phyloP scores from a whole-genome alignment of 1,140 invertebrate species.

The Drosophila nasuta region DNA sequence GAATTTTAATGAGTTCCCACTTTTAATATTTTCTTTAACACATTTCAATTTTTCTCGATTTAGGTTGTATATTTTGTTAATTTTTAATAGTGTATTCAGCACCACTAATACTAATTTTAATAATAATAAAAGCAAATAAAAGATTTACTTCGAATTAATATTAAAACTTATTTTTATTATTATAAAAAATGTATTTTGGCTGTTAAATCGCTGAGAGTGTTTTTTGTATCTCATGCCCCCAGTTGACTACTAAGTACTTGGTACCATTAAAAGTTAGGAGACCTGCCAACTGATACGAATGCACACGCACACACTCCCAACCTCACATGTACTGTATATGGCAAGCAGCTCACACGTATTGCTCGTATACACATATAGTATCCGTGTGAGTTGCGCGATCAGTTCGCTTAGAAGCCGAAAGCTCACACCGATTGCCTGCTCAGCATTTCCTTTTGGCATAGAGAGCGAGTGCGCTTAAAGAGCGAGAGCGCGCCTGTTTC shows the following conservation, averaged over 20 bases:
- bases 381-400: slow-evolving; percentile 53
- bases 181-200: background rate
- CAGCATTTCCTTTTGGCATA: slow-evolving; percentile 59
- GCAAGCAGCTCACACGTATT: slow-evolving; percentile 52
- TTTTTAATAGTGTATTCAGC: too few relatives aligned
- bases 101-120: too few relatives aligned
- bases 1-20: too few relatives aligned
- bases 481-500: slow-evolving; percentile 6
- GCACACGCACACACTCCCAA: slow-evolving; percentile 45
- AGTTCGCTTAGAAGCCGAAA: slow-evolving; percentile 37
- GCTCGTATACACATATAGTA: slow-evolving; percentile 59
- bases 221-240: slow-evolving; percentile 33
- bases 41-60: too few relatives aligned
- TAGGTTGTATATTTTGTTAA: too few relatives aligned
- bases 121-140: background rate
- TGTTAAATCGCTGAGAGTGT: slow-evolving; percentile 1
- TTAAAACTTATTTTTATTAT: background rate
- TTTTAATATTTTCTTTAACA: too few relatives aligned
- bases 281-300: slow-evolving; percentile 16
- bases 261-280: slow-evolving; percentile 26
- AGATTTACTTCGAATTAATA: background rate
- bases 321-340: slow-evolving; percentile 27
- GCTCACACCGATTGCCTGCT: slow-evolving; percentile 41
- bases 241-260: slow-evolving; percentile 56
- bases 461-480: slow-evolving; percentile 28